A percentile compares a stretch with the other conserved stretches of the same genome.
Evolutionary conservation across 1,140 invertebrate genomes (phyloP).

Genomic region (Acyrthosiphon pisum): DNA sequence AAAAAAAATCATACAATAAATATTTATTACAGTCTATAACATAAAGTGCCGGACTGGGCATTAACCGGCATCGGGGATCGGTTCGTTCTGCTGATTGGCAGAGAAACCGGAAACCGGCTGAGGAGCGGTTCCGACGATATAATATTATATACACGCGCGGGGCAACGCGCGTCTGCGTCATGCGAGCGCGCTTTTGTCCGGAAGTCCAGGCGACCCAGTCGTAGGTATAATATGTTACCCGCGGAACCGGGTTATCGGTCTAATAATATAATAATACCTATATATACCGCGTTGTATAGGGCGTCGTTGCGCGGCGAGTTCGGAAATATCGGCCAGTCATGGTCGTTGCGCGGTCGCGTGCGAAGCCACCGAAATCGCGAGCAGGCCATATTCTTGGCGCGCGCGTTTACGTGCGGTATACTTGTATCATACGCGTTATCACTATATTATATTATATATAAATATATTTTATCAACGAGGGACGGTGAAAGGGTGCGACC

Average conservation of each 20-base stretch:
- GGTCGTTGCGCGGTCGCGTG: background rate
- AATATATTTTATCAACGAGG: background rate
- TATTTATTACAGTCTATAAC: background rate
- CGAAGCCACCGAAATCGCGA: background rate
- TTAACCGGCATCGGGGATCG: too few species aligned
- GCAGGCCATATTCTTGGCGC: background rate
- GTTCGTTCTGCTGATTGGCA: background rate
- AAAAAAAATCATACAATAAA: background rate
- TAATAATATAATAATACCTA: background rate
- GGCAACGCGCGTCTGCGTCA: too few species aligned
- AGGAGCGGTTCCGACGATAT: background rate
- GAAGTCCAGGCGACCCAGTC: background rate
- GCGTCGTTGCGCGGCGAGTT: background rate
- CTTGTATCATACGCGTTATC: background rate
- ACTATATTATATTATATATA: too few species aligned
- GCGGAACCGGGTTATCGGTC: background rate
- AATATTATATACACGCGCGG: too few species aligned
- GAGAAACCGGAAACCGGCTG: background rate
- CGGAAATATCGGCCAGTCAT: conserved; percentile 15
- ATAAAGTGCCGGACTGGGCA: too few species aligned
- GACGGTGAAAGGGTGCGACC: conserved; percentile 16
- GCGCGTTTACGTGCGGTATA: background rate
- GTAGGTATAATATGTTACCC: background rate
- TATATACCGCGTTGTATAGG: background rate
- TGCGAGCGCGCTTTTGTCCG: background rate